phyloP scores from a whole-genome alignment of 1,140 invertebrate species.

The Bicyclus anynana region DNA sequence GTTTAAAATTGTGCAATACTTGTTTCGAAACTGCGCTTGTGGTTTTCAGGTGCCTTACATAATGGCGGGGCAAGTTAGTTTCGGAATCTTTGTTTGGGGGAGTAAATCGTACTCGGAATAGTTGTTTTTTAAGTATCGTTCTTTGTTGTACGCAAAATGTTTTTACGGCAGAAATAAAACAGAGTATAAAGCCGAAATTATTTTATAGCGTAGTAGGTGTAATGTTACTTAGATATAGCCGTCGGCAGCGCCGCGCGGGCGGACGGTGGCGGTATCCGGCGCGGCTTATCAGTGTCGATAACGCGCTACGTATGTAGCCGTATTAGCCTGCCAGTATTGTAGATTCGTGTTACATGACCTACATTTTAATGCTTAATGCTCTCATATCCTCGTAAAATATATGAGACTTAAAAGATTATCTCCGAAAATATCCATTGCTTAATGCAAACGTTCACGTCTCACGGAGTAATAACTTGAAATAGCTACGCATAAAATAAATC shows the following conservation, averaged over 20 bases:
- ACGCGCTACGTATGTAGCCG: constrained; percentile 32
- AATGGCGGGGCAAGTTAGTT: constrained; percentile 49
- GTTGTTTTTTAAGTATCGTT: constrained; percentile 41
- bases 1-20: constrained; percentile 71
- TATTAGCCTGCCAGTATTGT: constrained; percentile 19
- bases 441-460: constrained; percentile 9
- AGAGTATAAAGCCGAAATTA: constrained; percentile 39
- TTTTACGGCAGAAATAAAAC: constrained; percentile 1
- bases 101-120: constrained; percentile 42
- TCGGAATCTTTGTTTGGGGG: constrained; percentile 55
- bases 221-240: constrained; percentile 45
- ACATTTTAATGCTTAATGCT: constrained; percentile 9
- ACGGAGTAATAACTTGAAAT: constrained; percentile 9
- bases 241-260: constrained; percentile 32
- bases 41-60: constrained; percentile 62
- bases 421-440: not conserved
- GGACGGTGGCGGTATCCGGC: constrained; percentile 46
- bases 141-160: constrained; percentile 12
- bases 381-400: not conserved
- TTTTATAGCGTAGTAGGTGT: constrained; percentile 37
- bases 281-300: constrained; percentile 61
- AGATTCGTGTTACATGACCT: constrained; percentile 13
- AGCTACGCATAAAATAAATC: constrained; percentile 20
- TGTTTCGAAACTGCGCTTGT: constrained; percentile 56
- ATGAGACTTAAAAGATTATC: not conserved